phyloP scores from a whole-genome alignment of 2,113 vertebrate genomes.

The Myiozetetes cayanensis region DNA sequence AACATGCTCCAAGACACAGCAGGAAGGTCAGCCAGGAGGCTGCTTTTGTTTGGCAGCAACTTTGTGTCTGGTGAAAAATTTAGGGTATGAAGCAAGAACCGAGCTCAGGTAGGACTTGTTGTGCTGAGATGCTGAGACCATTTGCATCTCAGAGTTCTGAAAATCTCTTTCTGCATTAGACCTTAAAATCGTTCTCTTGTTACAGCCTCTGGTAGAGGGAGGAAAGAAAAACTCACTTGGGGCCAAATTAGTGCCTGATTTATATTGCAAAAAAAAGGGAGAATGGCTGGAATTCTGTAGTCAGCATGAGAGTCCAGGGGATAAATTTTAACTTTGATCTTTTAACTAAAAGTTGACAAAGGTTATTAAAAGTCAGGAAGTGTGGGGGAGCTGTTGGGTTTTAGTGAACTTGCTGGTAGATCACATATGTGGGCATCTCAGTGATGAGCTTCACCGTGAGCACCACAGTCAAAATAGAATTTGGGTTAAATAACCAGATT shows the following conservation, averaged over 20 bases:
- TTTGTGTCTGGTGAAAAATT: neutral
- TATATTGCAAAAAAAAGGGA: neutral
- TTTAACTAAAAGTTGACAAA: neutral
- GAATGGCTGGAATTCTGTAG: neutral
- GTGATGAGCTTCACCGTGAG: neutral
- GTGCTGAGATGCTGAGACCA: neutral
- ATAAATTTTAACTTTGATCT: neutral
- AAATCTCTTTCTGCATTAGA: neutral
- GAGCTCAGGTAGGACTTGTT: neutral
- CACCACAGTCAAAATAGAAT: neutral
- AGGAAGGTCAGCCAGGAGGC: neutral
- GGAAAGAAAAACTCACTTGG: fast-evolving
- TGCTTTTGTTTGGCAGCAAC: neutral
- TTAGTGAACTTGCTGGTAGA: neutral
- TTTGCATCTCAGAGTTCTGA: neutral
- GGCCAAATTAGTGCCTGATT: neutral
- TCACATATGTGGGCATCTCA: neutral
- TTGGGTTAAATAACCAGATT: neutral
- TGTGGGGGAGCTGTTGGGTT: neutral
- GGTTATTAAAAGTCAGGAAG: neutral
- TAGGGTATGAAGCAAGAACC: neutral
- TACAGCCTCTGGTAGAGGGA: neutral
- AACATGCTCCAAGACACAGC: fast-evolving
- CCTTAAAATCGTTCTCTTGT: neutral
- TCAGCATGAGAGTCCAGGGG: neutral